Percentiles rank a stretch among this genome's conserved stretches.
Conservation (phyloP, 92 coral and sea anemone species). For the Heteractis magnifica region DNA sequence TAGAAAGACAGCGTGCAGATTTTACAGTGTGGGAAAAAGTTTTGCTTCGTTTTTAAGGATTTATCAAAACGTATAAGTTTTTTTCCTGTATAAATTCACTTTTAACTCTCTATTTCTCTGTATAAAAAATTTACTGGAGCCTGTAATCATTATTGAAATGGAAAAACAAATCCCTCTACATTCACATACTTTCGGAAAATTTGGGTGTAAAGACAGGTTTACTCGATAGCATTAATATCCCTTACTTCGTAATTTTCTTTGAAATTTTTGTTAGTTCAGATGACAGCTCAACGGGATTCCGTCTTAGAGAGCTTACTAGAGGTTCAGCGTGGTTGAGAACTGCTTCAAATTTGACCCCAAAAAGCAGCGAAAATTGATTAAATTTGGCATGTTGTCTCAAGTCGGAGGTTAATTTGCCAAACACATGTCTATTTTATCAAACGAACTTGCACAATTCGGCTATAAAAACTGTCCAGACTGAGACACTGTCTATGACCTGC, state of each 20-base stretch:
- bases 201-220: too few relatives aligned
- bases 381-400: neutral
- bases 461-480: neutral
- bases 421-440: neutral
- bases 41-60: neutral
- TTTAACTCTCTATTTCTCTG: too few relatives aligned
- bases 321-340: neutral
- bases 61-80: too few relatives aligned
- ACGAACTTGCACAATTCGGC: neutral
- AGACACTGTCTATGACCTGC: neutral
- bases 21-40: neutral
- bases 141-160: too few relatives aligned
- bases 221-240: too few relatives aligned
- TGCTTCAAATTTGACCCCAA: neutral
- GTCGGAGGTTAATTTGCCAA: neutral
- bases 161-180: too few relatives aligned
- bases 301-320: neutral
- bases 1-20: neutral
- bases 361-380: neutral
- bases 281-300: neutral
- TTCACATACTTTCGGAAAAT: too few relatives aligned
- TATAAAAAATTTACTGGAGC: too few relatives aligned
- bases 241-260: too few relatives aligned
- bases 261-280: too few relatives aligned
- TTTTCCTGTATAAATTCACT: neutral